Percentiles rank a stretch among this genome's conserved stretches.
phyloP scores from a whole-genome alignment of 2,113 vertebrate genomes.

The Eublepharis macularius region DNA sequence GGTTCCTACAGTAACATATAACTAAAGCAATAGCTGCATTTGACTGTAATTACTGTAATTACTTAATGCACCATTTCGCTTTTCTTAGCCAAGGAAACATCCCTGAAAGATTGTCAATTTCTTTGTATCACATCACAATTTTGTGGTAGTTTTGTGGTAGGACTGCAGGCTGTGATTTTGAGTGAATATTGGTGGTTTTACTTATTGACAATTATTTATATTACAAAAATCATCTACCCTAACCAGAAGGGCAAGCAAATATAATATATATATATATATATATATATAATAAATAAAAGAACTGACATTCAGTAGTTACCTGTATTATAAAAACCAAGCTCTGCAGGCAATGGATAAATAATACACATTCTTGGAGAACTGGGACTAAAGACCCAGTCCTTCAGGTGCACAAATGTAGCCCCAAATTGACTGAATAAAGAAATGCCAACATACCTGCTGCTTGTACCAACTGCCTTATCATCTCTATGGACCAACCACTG shows the following conservation, averaged over 20 bases:
- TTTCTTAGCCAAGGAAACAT: not conserved
- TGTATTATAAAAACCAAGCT: not conserved
- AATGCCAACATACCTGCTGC: not conserved
- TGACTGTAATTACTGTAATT: not conserved
- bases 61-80: not conserved
- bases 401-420: not conserved
- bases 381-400: not conserved
- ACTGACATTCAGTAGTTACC: not conserved
- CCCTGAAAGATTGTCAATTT: not conserved
- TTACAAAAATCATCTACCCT: not conserved
- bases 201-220: not conserved
- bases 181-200: not conserved
- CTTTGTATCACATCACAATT: rapidly evolving
- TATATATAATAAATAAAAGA: not conserved
- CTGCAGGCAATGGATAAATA: not conserved
- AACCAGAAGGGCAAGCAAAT: not conserved
- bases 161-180: not conserved
- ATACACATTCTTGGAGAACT: not conserved
- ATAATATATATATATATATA: not conserved
- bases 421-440: not conserved
- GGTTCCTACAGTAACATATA: not conserved
- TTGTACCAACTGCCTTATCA: not conserved
- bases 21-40: not conserved
- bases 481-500: not conserved
- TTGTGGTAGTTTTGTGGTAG: rapidly evolving